Base-by-base conservation (phyloP, 1,140 invertebrate genomes). In the Saxidomus purpurata region DNA sequence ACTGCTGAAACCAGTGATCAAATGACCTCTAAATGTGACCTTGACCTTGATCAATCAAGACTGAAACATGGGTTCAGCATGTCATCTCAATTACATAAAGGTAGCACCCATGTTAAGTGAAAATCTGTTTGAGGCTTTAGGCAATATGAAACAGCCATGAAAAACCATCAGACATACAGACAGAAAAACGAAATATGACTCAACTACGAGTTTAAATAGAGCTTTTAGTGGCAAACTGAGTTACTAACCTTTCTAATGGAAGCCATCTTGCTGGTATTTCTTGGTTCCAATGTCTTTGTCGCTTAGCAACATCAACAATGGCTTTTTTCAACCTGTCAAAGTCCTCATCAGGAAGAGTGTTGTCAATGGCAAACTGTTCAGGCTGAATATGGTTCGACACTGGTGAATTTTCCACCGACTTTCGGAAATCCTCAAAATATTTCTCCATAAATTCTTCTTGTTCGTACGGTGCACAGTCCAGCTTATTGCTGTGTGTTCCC, bases 281-380 rank as follows among this genome's bases (percentile, higher is more conserved):
- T 63, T 89, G 79, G 28, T 87, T 80, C 86, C 86, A 80, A 31
- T 80, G 76, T 63, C 25, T 87, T 59, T 87, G 86, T 80, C 86
- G 74, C 76, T 87, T 87, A 49, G 86, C 86, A 79, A 87, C 74
- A 49, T 61, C 61, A 38, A 87, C 86, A 17, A 87, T 80, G 31
- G 76, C 76, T 25, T 59, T 49, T 38, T 80, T 87, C 25, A 80
- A n/a, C 28, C 17, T 40, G 15, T 80, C 76, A 67, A 80, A 79
- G 1, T 69, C 74, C 22, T 67, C 40, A n/a, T 87, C 76, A 34
- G 74, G 17, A 17, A 80, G 38, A 8, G 52, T 47, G n/a, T 77
- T 69, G 17, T 87, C 61, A 67, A 87, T 77, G 22, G 86, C 86
- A 67, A 87, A 87, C 76, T 87, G 86, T 61, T 87, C 86, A 8